Conservation (phyloP, 2,797 vertebrate species). For the Kryptolebias ocellatus region DNA sequence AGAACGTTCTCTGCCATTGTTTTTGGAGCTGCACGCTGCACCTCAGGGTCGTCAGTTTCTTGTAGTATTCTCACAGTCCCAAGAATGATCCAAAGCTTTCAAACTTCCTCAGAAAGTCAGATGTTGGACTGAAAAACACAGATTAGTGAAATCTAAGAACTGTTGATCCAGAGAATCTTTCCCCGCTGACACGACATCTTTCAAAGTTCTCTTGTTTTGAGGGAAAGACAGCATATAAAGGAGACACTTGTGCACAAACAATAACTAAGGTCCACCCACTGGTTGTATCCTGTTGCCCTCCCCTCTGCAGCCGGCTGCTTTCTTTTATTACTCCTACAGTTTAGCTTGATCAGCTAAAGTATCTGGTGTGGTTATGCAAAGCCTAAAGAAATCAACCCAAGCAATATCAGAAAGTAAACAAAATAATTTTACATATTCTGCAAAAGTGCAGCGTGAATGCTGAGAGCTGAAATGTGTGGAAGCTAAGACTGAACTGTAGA, state of each 20-base stretch:
- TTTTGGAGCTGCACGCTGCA: slow-evolving; percentile 28
- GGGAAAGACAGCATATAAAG: slow-evolving; percentile 40
- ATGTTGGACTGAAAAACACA: slow-evolving; percentile 38
- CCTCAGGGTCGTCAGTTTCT: slow-evolving; percentile 40
- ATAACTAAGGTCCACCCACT: slow-evolving; percentile 73
- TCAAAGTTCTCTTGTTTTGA: slow-evolving; percentile 76
- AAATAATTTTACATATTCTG: background rate
- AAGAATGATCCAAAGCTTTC: slow-evolving; percentile 23
- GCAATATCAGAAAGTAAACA: slow-evolving; percentile 5
- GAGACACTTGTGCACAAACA: slow-evolving; percentile 56
- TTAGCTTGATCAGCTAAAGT: slow-evolving; percentile 43
- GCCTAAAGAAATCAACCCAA: slow-evolving; percentile 49
- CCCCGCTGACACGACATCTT: slow-evolving; percentile 21
- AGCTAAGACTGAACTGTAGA: too few relatives aligned
- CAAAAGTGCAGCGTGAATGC: too few relatives aligned
- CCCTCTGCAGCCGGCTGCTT: slow-evolving; percentile 47
- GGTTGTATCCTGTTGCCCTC: slow-evolving; percentile 75
- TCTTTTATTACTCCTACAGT: slow-evolving; percentile 25
- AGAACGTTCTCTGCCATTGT: slow-evolving; percentile 72
- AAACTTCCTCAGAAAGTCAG: slow-evolving; percentile 23
- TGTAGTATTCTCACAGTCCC: slow-evolving; percentile 43
- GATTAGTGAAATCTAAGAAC: slow-evolving; percentile 15
- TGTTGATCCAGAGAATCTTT: slow-evolving; percentile 5
- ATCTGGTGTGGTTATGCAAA: slow-evolving; percentile 49
- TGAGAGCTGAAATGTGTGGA: too few relatives aligned